Percentiles rank a stretch among this genome's conserved stretches.
phyloP scores from a whole-genome alignment of 2,888 invertebrate species.

The Oscheius sp. region DNA sequence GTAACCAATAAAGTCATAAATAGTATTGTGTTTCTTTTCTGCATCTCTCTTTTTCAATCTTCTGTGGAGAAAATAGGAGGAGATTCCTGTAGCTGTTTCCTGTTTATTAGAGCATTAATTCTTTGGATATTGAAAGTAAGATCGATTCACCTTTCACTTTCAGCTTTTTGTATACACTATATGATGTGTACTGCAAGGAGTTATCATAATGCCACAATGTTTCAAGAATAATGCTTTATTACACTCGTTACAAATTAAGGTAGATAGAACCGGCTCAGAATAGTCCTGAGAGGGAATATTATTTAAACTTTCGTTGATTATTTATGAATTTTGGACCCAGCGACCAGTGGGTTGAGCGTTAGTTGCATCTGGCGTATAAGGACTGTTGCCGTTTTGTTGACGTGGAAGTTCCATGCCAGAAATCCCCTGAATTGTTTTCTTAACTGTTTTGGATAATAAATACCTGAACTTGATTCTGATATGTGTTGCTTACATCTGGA shows the following conservation, averaged over 20 bases:
- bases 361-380: background rate
- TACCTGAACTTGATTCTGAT: background rate
- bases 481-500: background rate
- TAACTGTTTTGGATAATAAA: background rate
- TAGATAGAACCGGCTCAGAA: constrained; percentile 17
- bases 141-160: too few species aligned
- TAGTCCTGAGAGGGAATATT: constrained; percentile 10
- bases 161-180: too few species aligned
- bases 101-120: too few species aligned
- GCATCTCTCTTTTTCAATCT: too few species aligned
- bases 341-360: constrained; percentile 3
- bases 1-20: too few species aligned
- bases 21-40: too few species aligned
- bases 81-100: too few species aligned
- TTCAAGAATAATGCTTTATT: constrained; percentile 17
- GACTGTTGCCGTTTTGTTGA: background rate
- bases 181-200: too few species aligned
- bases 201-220: too few species aligned
- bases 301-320: background rate
- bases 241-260: constrained; percentile 15
- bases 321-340: background rate
- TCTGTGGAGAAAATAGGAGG: too few species aligned
- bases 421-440: constrained; percentile 1
- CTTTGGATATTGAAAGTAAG: too few species aligned
- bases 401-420: constrained; percentile 19